A percentile compares a stretch with the other conserved stretches of the same genome.
These are phyloP conservation scores for Prorops nasuta DNA, from an alignment of 1,140 invertebrate genomes.

Conservation along the genomic window DNA sequence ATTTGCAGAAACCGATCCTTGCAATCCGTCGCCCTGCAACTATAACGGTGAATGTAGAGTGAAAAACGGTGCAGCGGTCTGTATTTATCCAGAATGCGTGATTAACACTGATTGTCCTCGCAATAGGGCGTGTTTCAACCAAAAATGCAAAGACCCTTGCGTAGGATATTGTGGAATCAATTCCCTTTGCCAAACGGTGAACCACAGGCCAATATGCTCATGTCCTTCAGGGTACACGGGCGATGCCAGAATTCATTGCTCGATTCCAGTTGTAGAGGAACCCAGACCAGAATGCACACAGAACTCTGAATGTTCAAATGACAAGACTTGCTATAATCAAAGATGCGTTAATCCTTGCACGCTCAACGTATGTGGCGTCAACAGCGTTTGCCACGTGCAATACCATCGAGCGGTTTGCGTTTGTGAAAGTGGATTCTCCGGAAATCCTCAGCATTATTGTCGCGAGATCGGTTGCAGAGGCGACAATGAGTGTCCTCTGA, in stretches of 20 bases:
- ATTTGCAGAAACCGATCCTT: constrained; percentile 63
- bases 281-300: constrained; percentile 74
- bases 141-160: constrained; percentile 81
- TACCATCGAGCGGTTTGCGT: constrained; percentile 80
- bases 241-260: constrained; percentile 74
- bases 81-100: constrained; percentile 82
- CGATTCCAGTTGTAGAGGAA: constrained; percentile 37
- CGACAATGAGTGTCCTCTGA: constrained; percentile 79
- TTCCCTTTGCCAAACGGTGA: constrained; percentile 77
- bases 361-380: constrained; percentile 71
- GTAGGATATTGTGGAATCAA: constrained; percentile 80
- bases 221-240: constrained; percentile 79
- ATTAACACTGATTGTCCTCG: constrained; percentile 81
- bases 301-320: constrained; percentile 80
- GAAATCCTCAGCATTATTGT: constrained; percentile 79
- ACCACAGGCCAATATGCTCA: constrained; percentile 78
- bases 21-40: constrained; percentile 77
- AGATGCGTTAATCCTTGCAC: constrained; percentile 77
- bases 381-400: constrained; percentile 78
- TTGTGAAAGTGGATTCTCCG: constrained; percentile 80
- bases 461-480: constrained; percentile 80
- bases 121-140: constrained; percentile 75
- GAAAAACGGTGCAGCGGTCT: constrained; percentile 66
- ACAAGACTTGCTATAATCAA: constrained; percentile 79
- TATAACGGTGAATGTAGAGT: constrained; percentile 78